Base-by-base conservation (phyloP, 2,888 invertebrate species). In the Marasmarcha lunaedactyla region DNA sequence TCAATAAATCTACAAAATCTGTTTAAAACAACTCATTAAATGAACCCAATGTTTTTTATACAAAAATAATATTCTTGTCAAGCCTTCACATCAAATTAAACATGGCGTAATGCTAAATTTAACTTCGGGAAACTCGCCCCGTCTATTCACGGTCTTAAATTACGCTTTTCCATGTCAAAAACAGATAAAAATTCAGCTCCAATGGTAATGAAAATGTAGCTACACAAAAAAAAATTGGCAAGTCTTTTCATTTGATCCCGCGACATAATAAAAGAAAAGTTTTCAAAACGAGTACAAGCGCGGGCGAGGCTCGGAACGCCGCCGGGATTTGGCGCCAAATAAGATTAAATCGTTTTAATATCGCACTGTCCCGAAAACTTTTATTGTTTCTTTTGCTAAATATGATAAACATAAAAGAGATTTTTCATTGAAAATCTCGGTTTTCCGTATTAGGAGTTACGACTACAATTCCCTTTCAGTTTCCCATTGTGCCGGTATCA, bases 271-370 rank as follows among this genome's bases (percentile, higher is more conserved):
- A 72, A 74, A 68, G 57, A 53, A 64, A 69, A 65, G 63, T 68
- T 64, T 50, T 25, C 52, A 30, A 10, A 11, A 30, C n/a, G 4
- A 10, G 30, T 11, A 30, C 6, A 10, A 10, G 50, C 47, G 50
- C 49, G 55, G 48, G 4, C 4, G 7, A 7, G 20, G 4, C 7
- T 20, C 4, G 55, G 55, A 51, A 54, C 51, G 45, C 59, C 63
- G 60, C 63, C 63, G 64, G 58, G 51, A 58, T 61, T 20, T 20
- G 20, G 20, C 20, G 20, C 57, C 54, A 56, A 65, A 68, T 57
- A 59, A 65, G 76, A 77, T 78, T 76, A 78, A 73, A 55, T 58
- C 70, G 63, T 70, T 77, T 77, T 73, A 77, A 78, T 78, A 77
- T 72, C 59, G 67, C 68, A 63, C 55, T 61, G 67, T 55, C 59